Evolutionary conservation across 2,113 vertebrate species (phyloP).

Genomic region (Pyxicephalus adspersus): DNA sequence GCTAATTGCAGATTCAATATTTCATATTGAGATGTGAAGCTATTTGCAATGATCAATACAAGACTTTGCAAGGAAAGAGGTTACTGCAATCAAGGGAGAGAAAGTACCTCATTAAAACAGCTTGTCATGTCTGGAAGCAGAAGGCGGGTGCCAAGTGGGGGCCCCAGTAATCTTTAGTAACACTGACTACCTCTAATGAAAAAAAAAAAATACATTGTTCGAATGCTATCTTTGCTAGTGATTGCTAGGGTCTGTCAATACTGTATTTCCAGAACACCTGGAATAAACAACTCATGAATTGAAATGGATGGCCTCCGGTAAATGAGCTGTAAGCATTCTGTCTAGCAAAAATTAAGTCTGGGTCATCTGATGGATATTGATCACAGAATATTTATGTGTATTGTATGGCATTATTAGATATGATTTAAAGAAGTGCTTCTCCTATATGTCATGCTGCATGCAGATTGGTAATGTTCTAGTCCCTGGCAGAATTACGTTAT

Average conservation of each 20-base stretch:
- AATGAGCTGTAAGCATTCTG: too few relatives aligned
- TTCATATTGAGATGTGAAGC: conserved; percentile 56
- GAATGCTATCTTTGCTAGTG: neutral
- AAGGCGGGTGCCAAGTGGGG: conserved; percentile 5
- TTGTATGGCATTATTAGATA: too few relatives aligned
- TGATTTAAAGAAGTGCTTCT: too few relatives aligned
- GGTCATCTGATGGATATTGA: too few relatives aligned
- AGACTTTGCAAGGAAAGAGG: conserved; percentile 40
- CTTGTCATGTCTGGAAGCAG: conserved; percentile 38
- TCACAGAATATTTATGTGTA: too few relatives aligned
- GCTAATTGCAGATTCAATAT: conserved; percentile 57
- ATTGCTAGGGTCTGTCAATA: neutral
- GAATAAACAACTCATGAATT: neutral
- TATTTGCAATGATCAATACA: conserved; percentile 56
- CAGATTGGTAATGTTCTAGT: too few relatives aligned
- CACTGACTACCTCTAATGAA: neutral
- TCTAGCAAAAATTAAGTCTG: too few relatives aligned
- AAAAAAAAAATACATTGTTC: neutral
- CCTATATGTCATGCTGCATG: too few relatives aligned
- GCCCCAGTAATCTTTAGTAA: neutral
- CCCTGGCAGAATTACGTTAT: too few relatives aligned
- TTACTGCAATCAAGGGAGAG: conserved; percentile 48
- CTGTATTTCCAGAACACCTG: neutral
- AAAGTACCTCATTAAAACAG: conserved; percentile 51
- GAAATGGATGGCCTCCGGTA: too few relatives aligned